These are phyloP conservation scores for Boulengeromyrus knoepffleri DNA, from an alignment of 2,113 vertebrate genomes.

Conservation along the genomic window DNA sequence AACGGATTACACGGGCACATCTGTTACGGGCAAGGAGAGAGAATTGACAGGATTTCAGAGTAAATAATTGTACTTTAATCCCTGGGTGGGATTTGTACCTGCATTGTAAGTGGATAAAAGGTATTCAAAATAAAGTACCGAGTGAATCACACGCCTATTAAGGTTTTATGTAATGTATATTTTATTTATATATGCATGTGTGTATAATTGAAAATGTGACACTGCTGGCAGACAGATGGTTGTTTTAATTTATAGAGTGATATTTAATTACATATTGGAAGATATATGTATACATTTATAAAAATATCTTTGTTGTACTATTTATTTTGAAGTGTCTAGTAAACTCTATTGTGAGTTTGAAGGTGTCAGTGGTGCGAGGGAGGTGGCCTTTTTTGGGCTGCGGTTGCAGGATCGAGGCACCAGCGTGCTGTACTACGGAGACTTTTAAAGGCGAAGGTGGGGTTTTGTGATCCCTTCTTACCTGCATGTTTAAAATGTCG, in stretches of 20 bases:
- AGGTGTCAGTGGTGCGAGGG: neutral
- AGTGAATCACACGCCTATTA: neutral
- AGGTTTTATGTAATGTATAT: neutral
- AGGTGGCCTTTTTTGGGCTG: neutral
- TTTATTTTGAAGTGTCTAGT: neutral
- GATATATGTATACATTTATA: neutral
- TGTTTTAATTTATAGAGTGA: neutral
- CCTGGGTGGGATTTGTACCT: neutral
- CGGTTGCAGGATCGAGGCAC: neutral
- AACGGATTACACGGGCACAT: neutral
- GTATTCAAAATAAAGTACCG: neutral
- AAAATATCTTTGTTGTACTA: neutral
- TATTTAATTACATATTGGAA: neutral
- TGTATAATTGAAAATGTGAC: neutral
- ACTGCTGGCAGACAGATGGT: neutral
- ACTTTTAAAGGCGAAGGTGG: neutral
- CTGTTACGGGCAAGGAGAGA: neutral
- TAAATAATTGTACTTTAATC: neutral
- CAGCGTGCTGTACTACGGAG: neutral
- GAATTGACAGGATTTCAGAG: neutral
- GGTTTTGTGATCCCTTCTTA: neutral
- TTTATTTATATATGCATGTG: neutral
- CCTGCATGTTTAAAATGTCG: neutral
- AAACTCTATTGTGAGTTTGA: neutral
- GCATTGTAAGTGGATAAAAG: neutral